A percentile compares a stretch with the other conserved stretches of the same genome.
These are phyloP conservation scores for Lepus oiostolus DNA, from an alignment of 2,797 vertebrate genomes.

Conservation along the genomic window DNA sequence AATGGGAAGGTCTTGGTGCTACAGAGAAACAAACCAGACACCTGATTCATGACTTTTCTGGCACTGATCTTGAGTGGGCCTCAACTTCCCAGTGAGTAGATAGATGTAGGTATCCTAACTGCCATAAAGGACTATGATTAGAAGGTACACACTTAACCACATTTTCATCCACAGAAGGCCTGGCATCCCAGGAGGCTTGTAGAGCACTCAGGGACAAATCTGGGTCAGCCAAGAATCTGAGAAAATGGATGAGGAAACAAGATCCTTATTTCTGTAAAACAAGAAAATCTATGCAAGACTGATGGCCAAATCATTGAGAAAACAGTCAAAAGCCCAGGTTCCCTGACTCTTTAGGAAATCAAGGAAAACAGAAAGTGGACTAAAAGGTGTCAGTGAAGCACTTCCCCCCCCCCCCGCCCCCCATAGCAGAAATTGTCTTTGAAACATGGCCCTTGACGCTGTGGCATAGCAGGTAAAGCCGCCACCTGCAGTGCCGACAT, in stretches of 20 bases:
- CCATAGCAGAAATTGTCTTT: neutral
- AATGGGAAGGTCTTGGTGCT: neutral
- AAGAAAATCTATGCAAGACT: neutral
- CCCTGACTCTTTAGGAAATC: neutral
- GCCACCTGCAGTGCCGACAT: too few relatives aligned
- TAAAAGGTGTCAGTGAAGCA: neutral
- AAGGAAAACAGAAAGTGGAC: neutral
- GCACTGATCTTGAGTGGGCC: neutral
- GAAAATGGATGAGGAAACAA: neutral
- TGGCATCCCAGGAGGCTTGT: neutral
- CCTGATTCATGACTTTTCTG: neutral
- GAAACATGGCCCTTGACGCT: neutral
- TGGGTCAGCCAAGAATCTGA: neutral
- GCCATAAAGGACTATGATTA: neutral
- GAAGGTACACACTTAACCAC: accelerated
- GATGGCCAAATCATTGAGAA: neutral
- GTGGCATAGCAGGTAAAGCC: too few relatives aligned
- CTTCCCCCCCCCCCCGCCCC: neutral
- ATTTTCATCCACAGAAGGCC: neutral
- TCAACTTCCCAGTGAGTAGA: neutral
- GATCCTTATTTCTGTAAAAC: neutral
- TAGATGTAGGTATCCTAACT: neutral
- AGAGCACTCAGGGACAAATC: neutral
- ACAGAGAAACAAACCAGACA: neutral
- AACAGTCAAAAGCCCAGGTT: neutral